Evolutionary conservation across 2,113 vertebrate species (phyloP).

Genomic region (Phalacrocorax carbo): DNA sequence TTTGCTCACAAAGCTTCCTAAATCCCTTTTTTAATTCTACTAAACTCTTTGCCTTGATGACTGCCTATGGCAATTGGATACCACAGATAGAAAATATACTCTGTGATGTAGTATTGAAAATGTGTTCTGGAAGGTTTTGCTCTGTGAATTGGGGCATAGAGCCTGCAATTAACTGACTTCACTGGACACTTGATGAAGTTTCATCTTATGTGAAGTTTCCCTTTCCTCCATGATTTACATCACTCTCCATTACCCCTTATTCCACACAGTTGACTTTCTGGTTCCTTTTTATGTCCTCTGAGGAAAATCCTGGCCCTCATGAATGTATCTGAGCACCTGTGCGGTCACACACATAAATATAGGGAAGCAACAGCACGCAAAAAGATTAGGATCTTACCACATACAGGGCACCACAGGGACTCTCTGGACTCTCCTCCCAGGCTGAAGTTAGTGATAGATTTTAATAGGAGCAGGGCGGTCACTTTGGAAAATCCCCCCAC

Average conservation of each 20-base stretch:
- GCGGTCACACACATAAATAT: not conserved
- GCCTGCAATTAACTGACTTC: not conserved
- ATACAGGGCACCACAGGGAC: not conserved
- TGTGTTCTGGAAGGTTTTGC: not conserved
- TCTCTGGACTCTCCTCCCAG: not conserved
- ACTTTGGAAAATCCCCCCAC: slow-evolving; percentile 55
- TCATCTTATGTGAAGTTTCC: not conserved
- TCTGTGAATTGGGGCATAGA: not conserved
- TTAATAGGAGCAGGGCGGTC: slow-evolving; percentile 36
- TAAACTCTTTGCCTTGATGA: slow-evolving; percentile 42
- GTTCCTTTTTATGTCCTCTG: not conserved
- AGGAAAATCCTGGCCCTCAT: not conserved
- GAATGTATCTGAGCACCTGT: not conserved
- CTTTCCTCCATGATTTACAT: not conserved
- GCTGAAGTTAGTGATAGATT: slow-evolving; percentile 44
- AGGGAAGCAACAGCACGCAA: not conserved
- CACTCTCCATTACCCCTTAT: slow-evolving; percentile 2
- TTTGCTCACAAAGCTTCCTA: slow-evolving; percentile 50
- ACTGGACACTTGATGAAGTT: not conserved
- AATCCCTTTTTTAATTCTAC: slow-evolving; percentile 51
- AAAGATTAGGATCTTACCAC: not conserved
- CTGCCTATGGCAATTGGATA: slow-evolving; percentile 21
- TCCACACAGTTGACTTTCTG: not conserved
- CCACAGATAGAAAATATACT: not conserved
- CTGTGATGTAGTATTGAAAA: not conserved